phyloP scores from a whole-genome alignment of 2,888 invertebrate species.

The Spatulosminthurus flaviceps region DNA sequence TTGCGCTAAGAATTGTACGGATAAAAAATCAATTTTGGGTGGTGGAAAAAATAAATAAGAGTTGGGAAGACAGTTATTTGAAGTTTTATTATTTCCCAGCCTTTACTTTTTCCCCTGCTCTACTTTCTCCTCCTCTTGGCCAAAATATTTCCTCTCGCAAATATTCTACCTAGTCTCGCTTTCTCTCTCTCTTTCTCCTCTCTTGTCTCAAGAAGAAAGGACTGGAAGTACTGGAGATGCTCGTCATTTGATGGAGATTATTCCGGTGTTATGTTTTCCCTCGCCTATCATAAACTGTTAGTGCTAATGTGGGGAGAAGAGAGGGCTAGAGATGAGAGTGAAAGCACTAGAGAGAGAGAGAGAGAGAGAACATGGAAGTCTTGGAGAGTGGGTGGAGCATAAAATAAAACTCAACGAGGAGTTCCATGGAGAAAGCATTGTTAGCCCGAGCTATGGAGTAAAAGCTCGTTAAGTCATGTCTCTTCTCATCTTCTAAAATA shows the following conservation, averaged over 20 bases:
- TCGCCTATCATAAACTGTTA: conserved; percentile 5
- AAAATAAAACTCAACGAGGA: neutral
- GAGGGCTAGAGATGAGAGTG: no score
- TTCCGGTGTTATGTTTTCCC: neutral
- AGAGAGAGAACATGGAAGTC: no score
- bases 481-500: neutral
- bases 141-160: neutral
- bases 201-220: no score
- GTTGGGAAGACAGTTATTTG: conserved; percentile 14
- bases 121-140: neutral
- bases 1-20: neutral
- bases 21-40: conserved; percentile 9
- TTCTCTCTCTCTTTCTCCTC: no score
- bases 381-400: conserved; percentile 1
- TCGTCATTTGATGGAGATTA: conserved; percentile 14
- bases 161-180: no score
- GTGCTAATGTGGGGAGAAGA: neutral
- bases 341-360: no score
- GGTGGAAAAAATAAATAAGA: conserved; percentile 12
- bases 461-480: neutral
- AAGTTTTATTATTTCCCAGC: conserved; percentile 1
- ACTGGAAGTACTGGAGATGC: neutral
- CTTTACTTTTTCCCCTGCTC: neutral
- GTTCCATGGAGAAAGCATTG: neutral
- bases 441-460: neutral